A percentile compares a stretch with the other conserved stretches of the same genome.
These are phyloP conservation scores for Dicyrtoma fusca DNA, from an alignment of 2,888 invertebrate genomes.

Conservation along the genomic window DNA sequence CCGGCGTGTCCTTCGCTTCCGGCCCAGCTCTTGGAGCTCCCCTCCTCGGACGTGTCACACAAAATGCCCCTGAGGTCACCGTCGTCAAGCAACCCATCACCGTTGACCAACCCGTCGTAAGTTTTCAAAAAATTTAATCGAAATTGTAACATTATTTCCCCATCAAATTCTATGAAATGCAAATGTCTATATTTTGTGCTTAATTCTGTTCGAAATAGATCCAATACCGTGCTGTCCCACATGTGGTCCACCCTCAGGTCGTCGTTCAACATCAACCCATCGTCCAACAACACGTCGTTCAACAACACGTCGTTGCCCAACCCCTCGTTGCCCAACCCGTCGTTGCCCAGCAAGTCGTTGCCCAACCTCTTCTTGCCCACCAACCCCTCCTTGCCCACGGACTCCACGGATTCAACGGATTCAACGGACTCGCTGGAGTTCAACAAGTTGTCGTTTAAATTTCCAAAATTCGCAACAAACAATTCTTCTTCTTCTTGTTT, in stretches of 20 bases:
- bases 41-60: conserved; percentile 58
- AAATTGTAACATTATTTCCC: too few relatives aligned
- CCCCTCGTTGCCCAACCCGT: conserved; percentile 29
- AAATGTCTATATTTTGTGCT: not conserved
- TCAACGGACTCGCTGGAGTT: conserved; percentile 33
- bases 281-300: conserved; percentile 24
- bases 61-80: conserved; percentile 58
- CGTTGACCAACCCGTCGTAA: conserved; percentile 58
- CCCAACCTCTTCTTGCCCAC: conserved; percentile 25
- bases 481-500: not conserved
- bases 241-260: conserved; percentile 42
- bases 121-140: conserved; percentile 53
- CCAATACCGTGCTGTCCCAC: conserved; percentile 45
- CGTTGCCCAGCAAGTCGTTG: conserved; percentile 29
- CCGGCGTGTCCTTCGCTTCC: conserved; percentile 40
- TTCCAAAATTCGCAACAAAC: not conserved
- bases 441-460: conserved; percentile 14
- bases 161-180: too few relatives aligned
- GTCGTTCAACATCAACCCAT: not conserved
- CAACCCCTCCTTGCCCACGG: conserved; percentile 15
- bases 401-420: too few relatives aligned
- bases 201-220: too few relatives aligned
- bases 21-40: conserved; percentile 57
- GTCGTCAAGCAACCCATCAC: conserved; percentile 59
- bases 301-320: conserved; percentile 33